These are phyloP conservation scores for Mobula birostris DNA, from an alignment of 2,113 vertebrate genomes.

Conservation along the genomic window DNA sequence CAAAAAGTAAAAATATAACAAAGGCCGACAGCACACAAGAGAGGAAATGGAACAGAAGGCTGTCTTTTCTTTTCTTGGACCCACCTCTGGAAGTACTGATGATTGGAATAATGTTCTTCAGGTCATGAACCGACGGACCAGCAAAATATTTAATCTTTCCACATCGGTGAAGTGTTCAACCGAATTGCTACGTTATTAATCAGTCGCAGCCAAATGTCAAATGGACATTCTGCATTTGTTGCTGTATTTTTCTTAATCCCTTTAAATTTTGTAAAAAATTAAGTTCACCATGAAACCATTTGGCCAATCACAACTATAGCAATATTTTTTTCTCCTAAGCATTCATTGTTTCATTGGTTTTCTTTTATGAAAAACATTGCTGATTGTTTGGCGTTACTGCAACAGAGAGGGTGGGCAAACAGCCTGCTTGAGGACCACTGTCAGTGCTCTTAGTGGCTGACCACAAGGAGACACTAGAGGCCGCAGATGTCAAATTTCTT, in stretches of 20 bases:
- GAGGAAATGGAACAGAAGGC: not conserved
- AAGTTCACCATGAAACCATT: not conserved
- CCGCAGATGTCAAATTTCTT: not conserved
- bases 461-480: slow-evolving; percentile 20
- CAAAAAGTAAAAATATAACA: not conserved
- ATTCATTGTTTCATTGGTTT: not conserved
- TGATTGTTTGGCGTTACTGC: not conserved
- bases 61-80: not conserved
- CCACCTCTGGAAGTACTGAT: not conserved
- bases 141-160: not conserved
- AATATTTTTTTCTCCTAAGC: not conserved
- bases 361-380: not conserved
- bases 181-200: slow-evolving; percentile 1
- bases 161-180: not conserved
- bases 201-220: not conserved
- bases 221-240: not conserved
- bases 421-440: not conserved
- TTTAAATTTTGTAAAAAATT: not conserved
- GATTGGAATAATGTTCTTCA: not conserved
- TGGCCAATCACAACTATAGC: not conserved
- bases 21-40: not conserved
- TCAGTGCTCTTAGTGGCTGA: not conserved
- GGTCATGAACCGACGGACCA: not conserved
- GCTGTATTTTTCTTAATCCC: not conserved
- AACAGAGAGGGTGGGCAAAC: not conserved